Base-by-base conservation (phyloP, 2,888 invertebrate species). In the Eumacrocentrus americanus region DNA sequence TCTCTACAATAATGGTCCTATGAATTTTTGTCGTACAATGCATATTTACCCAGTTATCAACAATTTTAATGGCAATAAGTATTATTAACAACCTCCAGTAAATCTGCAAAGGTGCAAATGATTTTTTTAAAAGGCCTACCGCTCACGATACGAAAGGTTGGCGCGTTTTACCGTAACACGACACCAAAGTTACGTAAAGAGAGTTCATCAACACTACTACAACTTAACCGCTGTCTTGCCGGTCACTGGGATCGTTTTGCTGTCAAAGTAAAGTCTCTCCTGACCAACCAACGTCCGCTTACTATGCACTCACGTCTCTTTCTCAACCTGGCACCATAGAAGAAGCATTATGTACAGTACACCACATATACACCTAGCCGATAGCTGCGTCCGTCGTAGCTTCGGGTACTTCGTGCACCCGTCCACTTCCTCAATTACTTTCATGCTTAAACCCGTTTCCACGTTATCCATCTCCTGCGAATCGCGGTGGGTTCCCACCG, bases 361-460 rank as follows among this genome's bases (percentile, higher is more conserved):
- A n/a, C n/a, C n/a, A n/a, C n/a, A n/a, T n/a, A n/a, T n/a, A n/a
- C n/a, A n/a, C n/a, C n/a, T n/a, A n/a, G n/a, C n/a, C n/a, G n/a
- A n/a, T n/a, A n/a, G n/a, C n/a, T n/a, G n/a, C 54, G 54, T 42
- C 35, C 52, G 34, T 47, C 34, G 58, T 58, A 51, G 48, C 58
- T 62, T 50, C 42, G 35, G 55, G 60, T 60, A 44, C 40, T 60
- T 60, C 55, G 60, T 55, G 60, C 55, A 60, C 38, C 48, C 53
- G 35, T 40, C 59, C 46, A 60, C 60, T 60, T 60, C 60, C 73
- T 73, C 75, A 68, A 75, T 73, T 72, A 75, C 75, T 75, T 75
- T 74, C 74, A 72, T 72, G 69, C 74, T 75, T 71, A 73, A 72
- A 72, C 71, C 70, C 70, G 70, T 72, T 72, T 72, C 68, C 67